These are phyloP conservation scores for Drosophila carrolli DNA, from an alignment of 1,140 invertebrate species.

Conservation along the genomic window DNA sequence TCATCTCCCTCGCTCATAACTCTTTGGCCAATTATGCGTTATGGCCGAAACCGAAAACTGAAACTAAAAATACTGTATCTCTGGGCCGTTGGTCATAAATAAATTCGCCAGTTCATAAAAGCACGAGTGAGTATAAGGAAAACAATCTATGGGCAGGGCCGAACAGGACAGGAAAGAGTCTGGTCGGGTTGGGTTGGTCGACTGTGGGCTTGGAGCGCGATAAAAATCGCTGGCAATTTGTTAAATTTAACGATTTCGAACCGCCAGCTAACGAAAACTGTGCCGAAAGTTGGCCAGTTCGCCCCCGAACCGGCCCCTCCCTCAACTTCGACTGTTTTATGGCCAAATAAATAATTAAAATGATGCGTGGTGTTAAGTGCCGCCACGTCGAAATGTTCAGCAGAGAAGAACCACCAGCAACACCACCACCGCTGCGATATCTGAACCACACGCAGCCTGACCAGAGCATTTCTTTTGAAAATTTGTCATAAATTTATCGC, in stretches of 20 bases:
- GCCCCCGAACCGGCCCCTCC: slow-evolving; percentile 32
- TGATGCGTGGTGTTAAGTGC: slow-evolving; percentile 82
- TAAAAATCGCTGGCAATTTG: slow-evolving; percentile 82
- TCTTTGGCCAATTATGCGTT: slow-evolving; percentile 63
- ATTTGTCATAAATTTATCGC: slow-evolving; percentile 83
- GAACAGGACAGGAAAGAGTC: slow-evolving; percentile 28
- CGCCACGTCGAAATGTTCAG: slow-evolving; percentile 58
- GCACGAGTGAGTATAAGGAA: slow-evolving; percentile 15
- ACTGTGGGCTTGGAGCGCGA: slow-evolving; percentile 57
- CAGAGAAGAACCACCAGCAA: slow-evolving; percentile 13
- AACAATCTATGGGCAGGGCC: slow-evolving; percentile 75
- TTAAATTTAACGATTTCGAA: slow-evolving; percentile 80
- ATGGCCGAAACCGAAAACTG: slow-evolving; percentile 47
- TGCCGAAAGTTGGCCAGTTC: slow-evolving; percentile 65
- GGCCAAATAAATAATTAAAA: slow-evolving; percentile 83
- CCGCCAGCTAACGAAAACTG: slow-evolving; percentile 61
- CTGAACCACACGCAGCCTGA: slow-evolving; percentile 67
- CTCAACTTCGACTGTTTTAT: slow-evolving; percentile 72
- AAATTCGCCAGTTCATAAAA: slow-evolving; percentile 56
- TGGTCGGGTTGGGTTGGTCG: slow-evolving; percentile 21
- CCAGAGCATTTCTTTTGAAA: slow-evolving; percentile 72
- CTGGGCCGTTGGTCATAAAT: slow-evolving; percentile 69
- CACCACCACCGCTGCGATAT: slow-evolving; percentile 18
- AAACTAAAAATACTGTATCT: slow-evolving; percentile 66
- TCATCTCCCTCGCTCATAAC: slow-evolving; percentile 59